Base-by-base conservation (phyloP, 2,113 vertebrate species). In the Salminus brasiliensis region DNA sequence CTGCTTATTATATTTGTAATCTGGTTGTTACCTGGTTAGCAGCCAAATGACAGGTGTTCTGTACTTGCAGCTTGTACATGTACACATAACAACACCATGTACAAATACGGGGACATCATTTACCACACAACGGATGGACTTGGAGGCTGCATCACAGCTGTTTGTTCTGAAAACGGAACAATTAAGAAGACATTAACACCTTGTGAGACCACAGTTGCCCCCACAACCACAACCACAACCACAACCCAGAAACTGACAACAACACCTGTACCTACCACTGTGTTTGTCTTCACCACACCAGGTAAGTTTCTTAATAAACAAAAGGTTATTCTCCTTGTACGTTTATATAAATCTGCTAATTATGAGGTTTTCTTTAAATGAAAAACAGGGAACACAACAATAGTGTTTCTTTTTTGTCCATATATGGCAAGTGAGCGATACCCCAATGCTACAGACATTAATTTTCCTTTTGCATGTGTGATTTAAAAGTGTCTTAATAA, bases 41-140 rank as follows among this genome's bases (percentile, higher is more conserved):
- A n/a, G n/a, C n/a, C n/a, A n/a, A n/a, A n/a, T 29, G 18, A 27
- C 57, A 6, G 11, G 13, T 59, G 16, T 11, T 84, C 5, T 84
- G 10, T 34, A 74, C 39, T 73, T 83, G 18, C 85, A 98, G 97
- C 85, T 73, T 99, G 97, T 15, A 53, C 72, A 62, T 99, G 97
- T 74, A 79, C 29, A 53, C 88, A 96, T 0, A 89, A 92, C 0
- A 94, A 93, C 2, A 89, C 79, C 68, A 87, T 1, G 2, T 96
- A 94, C 85, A 60, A 60, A 0, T 94, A 92, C 0, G 90, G 92
- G 0, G 91, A 87, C 0, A 83, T 91, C 5, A 91, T 98, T 72
- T 98, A 99, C 86, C 83, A 93, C 78, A 98, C 95, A 0, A 93
- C 93, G 0, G 97, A 98, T 12, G 96, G 96, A 16, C 85, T 85